Evolutionary conservation across 2,797 vertebrate genomes (phyloP), one percentile per base, ranked within the genome.

Genomic region (Echiichthys vipera): DNA sequence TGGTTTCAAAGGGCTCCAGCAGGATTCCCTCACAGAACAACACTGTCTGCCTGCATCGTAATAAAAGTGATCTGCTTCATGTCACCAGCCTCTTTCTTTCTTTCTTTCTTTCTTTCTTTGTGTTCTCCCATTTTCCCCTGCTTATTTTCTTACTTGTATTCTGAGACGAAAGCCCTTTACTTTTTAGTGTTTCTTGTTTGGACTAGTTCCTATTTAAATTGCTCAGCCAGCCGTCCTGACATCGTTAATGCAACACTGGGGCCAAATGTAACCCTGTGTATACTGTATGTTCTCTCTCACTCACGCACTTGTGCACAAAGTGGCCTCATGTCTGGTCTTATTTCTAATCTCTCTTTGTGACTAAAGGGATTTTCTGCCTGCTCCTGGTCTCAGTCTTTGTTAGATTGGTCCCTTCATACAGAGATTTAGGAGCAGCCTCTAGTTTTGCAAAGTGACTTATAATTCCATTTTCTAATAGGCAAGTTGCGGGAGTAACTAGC

Each of bases 31-130:
- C 80, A 90, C 88, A 94, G 84, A 93, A 91, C 90, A 94, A 92
- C 94, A 90, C 89, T 93, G 92, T 94, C 92, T 94, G 91, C 91
- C 87, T 92, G 89, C 85, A 74, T 91, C 84, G 66, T 95, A 92
- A 94, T 96, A 95, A 94, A 91, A 90, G 89, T 81, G 94, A 90
- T 95, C 96, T 97, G 95, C 84, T 96, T 96, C 95, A 91, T 96
- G 93, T 96, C 95, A 96, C 87, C 81, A 88, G 91, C 89, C 92
- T 90, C 91, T 95, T 77, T 80, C 76, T 84, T 62, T 78, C 62
- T 56, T 63, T 61, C 54, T 59, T 25, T n/a, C 69, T 53, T 65
- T 25, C 27, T 17, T 54, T 17, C 53, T 36, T 17, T 32, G 20
- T 3, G 5, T 25, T 20, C 70, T 42, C 37, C 13, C 30, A 14